Base-by-base conservation (phyloP, 2,888 invertebrate species). In the Rotaria sp. region DNA sequence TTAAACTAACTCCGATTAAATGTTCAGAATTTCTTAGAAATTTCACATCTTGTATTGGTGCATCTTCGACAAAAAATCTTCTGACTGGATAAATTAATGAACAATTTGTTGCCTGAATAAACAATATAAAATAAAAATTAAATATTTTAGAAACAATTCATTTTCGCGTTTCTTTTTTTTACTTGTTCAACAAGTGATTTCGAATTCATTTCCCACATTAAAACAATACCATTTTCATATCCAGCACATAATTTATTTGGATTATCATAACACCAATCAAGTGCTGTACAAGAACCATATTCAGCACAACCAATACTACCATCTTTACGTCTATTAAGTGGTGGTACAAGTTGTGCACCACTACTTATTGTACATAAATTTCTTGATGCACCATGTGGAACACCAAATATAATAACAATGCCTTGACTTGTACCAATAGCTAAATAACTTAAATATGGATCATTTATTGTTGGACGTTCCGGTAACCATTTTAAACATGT, bases 351-450 rank as follows among this genome's bases (percentile, higher is more conserved):
- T 80, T 80, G 80, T 38, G 80, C 80, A 45, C 80, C 80, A 45
- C 45, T 80, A 80, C 45, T 80, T 24, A 80, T 80, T n/a, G 80
- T 80, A 80, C 80, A 80, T 13, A 80, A 26, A 80, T 80, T 80
- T 45, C 80, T 80, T n/a, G 80, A 80, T 45, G 80, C 80, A 13
- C 80, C 80, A n/a, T 80, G 80, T 15, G 80, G 80, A 21, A 80
- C 80, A 80, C 80, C 80, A 80, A 80, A 80, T 21, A 80, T 80
- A n/a, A 80, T n/a, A n/a, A 80, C 80, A 80, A 80, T 80, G 15
- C 80, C 80, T 80, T 80, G 80, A 45, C 80, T 80, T 80, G 80
- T 80, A 45, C 80, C 80, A 80, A 80, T 80, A 26, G 80, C 80
- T 45, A 80, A 45, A 80, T 80, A 80, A 45, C 80, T 80, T 45